phyloP scores from a whole-genome alignment of 2,888 invertebrate species.

The Gandaritis pyraliata region DNA sequence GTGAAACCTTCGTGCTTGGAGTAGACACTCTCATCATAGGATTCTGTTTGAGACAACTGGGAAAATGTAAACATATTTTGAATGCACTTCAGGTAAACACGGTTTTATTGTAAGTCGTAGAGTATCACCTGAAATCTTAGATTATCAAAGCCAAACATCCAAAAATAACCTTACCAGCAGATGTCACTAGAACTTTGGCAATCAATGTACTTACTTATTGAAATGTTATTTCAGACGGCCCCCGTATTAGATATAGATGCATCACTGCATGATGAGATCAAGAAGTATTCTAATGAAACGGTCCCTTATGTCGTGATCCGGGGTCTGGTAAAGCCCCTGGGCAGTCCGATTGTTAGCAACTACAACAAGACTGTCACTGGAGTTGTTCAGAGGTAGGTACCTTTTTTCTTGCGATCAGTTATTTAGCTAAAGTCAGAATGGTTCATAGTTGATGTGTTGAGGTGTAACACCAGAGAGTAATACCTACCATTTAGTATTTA shows the following conservation, averaged over 20 bases:
- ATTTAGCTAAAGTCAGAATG: too few species aligned
- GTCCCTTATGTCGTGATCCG: conserved; percentile 90
- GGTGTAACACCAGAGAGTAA: too few species aligned
- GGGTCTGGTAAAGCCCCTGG: conserved; percentile 90
- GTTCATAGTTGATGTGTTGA: too few species aligned
- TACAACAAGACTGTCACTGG: conserved; percentile 90
- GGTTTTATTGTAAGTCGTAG: not conserved
- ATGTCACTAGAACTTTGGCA: too few species aligned
- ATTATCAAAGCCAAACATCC: not conserved
- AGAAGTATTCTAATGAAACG: conserved; percentile 85
- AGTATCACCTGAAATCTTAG: not conserved
- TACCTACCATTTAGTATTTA: too few species aligned
- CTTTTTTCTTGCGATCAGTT: too few species aligned
- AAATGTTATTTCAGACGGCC: conserved; percentile 82
- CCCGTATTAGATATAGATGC: conserved; percentile 88
- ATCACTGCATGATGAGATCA: conserved; percentile 85
- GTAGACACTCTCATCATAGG: conserved; percentile 90
- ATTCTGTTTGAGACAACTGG: conserved; percentile 89
- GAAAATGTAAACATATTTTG: conserved; percentile 89
- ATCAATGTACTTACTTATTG: not conserved
- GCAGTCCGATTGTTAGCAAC: conserved; percentile 89
- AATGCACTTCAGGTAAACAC: conserved; percentile 87
- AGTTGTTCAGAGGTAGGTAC: conserved; percentile 89
- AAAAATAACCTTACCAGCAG: not conserved
- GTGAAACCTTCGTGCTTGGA: conserved; percentile 89